Percentiles rank a stretch among this genome's conserved stretches.
Conservation (phyloP, 2,113 vertebrate species). For the Ursus arctos region DNA sequence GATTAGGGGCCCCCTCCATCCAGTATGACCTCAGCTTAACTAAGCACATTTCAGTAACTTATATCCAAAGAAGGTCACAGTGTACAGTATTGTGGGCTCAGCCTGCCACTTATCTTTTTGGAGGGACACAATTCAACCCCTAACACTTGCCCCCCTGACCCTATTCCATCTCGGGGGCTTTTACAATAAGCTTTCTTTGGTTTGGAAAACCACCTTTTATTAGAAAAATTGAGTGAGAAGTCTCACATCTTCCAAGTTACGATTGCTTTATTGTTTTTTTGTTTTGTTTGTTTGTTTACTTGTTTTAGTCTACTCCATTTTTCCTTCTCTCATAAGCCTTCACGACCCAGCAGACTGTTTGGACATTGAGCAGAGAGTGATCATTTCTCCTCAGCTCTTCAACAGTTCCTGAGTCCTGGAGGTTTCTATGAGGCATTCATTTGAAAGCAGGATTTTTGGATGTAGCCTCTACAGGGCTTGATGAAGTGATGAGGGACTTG, state of each 20-base stretch:
- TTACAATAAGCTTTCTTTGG: neutral
- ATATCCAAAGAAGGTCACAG: neutral
- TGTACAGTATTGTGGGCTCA: neutral
- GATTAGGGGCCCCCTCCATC: neutral
- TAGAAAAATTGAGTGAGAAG: conserved; percentile 3
- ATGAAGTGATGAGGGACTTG: neutral
- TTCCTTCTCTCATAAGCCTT: neutral
- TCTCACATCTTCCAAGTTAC: conserved; percentile 36
- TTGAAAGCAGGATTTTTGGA: neutral
- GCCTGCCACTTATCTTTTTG: no score
- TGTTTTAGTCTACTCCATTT: neutral
- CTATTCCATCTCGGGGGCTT: neutral
- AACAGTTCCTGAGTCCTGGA: neutral
- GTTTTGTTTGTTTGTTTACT: neutral
- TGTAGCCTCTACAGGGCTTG: neutral
- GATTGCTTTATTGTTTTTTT: neutral
- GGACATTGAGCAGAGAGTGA: neutral
- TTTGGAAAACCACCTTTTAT: neutral
- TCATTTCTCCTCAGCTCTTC: neutral
- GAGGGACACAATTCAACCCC: neutral
- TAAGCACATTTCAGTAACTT: neutral
- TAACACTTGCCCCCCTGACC: neutral
- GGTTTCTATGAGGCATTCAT: neutral
- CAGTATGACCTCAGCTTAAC: neutral
- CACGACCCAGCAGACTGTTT: neutral